Conservation (phyloP, 2,113 vertebrate genomes). For the Corvus moneduloides region DNA sequence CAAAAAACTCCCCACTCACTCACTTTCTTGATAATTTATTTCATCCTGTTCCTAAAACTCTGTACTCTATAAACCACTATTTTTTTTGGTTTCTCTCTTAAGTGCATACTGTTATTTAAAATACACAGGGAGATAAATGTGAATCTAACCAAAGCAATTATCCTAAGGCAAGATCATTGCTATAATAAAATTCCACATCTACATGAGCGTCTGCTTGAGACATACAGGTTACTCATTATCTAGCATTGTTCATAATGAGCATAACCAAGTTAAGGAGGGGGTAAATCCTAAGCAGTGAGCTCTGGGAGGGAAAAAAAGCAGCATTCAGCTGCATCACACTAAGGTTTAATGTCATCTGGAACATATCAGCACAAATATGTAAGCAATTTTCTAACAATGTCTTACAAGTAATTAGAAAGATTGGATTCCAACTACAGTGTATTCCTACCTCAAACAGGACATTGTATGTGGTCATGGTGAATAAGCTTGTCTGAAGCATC, state of each 20-base stretch:
- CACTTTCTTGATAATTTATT: not conserved
- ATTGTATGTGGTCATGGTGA: conserved; percentile 96
- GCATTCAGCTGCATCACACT: not conserved
- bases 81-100: not conserved
- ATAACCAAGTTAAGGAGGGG: not conserved
- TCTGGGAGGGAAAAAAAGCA: not conserved
- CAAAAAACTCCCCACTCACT: not conserved
- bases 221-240: not conserved
- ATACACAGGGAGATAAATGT: not conserved
- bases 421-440: conserved; percentile 31
- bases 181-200: not conserved
- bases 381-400: conserved; percentile 39
- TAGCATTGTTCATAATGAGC: not conserved
- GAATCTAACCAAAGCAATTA: not conserved
- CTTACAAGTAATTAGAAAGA: conserved; percentile 55
- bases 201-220: not conserved
- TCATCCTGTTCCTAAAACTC: not conserved
- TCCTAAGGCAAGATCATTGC: not conserved
- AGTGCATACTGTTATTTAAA: not conserved
- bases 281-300: not conserved
- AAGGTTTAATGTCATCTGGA: conserved; percentile 42
- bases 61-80: not conserved
- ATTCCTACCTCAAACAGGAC: conserved; percentile 92
- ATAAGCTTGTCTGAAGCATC: conserved; percentile 88
- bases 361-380: conserved; percentile 30